A percentile compares a stretch with the other conserved stretches of the same genome.
Conservation (phyloP, 2,797 vertebrate genomes). For the Echiichthys vipera region DNA sequence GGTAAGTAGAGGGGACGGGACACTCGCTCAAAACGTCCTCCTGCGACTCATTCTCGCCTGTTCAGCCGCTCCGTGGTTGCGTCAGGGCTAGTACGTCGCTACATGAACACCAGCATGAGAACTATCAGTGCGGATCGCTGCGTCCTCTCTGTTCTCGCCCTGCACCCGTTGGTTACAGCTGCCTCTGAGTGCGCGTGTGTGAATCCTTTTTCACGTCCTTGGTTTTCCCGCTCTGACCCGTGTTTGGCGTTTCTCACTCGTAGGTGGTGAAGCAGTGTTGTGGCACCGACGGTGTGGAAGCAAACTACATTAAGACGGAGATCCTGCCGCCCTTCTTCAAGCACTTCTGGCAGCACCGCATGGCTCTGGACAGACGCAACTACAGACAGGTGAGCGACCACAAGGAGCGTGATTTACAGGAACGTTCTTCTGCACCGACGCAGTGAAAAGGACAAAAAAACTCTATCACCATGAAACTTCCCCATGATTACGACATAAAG, state of each 20-base stretch:
- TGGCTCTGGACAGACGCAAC: slow-evolving; percentile 98
- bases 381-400: slow-evolving; percentile 92
- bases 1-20: slow-evolving; percentile 78
- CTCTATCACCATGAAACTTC: too few relatives aligned
- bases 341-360: slow-evolving; percentile 99
- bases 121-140: slow-evolving; percentile 22
- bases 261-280: slow-evolving; percentile 99
- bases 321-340: slow-evolving; percentile 99
- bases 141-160: slow-evolving; percentile 64
- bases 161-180: slow-evolving; percentile 66
- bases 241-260: not conserved
- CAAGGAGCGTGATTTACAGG: too few relatives aligned
- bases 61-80: slow-evolving; percentile 43
- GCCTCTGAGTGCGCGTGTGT: too few relatives aligned
- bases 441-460: too few relatives aligned
- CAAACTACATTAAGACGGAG: slow-evolving; percentile 99
- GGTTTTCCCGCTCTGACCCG: not conserved
- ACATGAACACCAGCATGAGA: slow-evolving; percentile 68
- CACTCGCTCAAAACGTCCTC: too few relatives aligned
- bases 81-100: slow-evolving; percentile 67
- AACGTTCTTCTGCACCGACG: too few relatives aligned
- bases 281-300: slow-evolving; percentile 98
- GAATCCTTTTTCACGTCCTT: not conserved
- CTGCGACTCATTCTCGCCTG: slow-evolving; percentile 74
- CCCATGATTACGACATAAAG: too few relatives aligned